Percentiles rank a stretch among this genome's conserved stretches.
phyloP scores from a whole-genome alignment of 30 jellyfish, hydroid and myxozoan genomes.

The Aurelia aurita region DNA sequence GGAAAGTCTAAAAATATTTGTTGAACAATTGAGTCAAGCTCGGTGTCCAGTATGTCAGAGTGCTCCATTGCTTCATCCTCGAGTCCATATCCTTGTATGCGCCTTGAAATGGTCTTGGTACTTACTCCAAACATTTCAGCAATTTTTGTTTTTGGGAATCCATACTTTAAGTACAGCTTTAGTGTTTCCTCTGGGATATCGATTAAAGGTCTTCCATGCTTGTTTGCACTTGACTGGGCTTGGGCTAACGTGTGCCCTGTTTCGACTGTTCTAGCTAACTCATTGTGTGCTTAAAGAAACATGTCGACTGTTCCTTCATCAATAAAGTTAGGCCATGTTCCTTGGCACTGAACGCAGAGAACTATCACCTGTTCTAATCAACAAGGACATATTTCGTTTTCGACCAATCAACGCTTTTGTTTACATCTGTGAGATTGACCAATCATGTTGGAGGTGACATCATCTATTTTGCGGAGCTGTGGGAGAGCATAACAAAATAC shows the following conservation, averaged over 20 bases:
- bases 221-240: constrained; percentile 6
- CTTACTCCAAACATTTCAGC: constrained; percentile 26
- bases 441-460: no score
- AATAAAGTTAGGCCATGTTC: background rate
- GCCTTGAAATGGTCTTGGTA: constrained; percentile 24
- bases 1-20: constrained; percentile 3
- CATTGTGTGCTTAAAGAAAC: background rate
- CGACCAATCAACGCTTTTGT: no score
- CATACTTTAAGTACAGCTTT: constrained; percentile 22
- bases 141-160: constrained; percentile 36
- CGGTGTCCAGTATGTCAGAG: constrained; percentile 2
- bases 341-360: background rate
- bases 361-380: constrained; percentile 13
- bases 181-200: constrained; percentile 32
- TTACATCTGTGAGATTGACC: no score
- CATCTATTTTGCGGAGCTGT: no score
- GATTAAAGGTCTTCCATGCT: constrained; percentile 14
- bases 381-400: no score
- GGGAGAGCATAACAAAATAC: no score
- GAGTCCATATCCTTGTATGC: constrained; percentile 13
- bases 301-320: background rate
- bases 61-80: background rate
- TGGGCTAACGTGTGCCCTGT: no score
- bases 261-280: no score
- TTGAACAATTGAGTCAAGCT: constrained; percentile 5